Conservation (phyloP, 2,113 vertebrate species). For the Thamnaconus septentrionalis region DNA sequence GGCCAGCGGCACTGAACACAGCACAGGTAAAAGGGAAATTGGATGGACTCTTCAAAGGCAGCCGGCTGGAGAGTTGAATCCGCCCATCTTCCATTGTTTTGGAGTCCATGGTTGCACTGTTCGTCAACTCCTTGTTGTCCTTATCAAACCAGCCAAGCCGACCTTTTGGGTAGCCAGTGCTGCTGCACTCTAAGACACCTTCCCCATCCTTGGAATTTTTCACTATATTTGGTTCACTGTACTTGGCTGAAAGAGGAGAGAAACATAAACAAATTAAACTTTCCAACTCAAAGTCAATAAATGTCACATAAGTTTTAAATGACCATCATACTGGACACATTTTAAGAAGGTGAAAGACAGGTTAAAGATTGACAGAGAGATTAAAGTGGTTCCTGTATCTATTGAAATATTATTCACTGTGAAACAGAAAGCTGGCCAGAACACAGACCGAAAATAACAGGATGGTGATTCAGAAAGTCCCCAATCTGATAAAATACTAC, state of each 20-base stretch:
- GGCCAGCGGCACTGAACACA: conserved; percentile 41
- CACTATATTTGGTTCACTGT: conserved; percentile 27
- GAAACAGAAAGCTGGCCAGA: conserved; percentile 24
- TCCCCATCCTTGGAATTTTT: rapidly evolving
- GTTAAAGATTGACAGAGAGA: background rate
- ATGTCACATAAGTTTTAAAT: background rate
- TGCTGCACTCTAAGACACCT: conserved; percentile 42
- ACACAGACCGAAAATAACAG: background rate
- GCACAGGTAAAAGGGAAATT: conserved; percentile 25
- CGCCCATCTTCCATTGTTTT: background rate
- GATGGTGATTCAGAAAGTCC: conserved; percentile 18
- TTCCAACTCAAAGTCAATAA: background rate
- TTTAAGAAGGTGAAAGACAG: background rate
- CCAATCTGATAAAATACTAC: background rate
- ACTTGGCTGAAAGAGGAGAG: conserved; percentile 52
- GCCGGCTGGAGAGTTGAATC: conserved; percentile 52
- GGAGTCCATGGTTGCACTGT: rapidly evolving
- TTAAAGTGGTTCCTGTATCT: no score
- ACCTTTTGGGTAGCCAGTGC: conserved; percentile 64
- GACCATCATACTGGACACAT: background rate
- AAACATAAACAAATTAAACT: background rate
- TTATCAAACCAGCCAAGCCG: conserved; percentile 62
- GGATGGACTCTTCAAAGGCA: background rate
- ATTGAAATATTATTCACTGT: background rate
- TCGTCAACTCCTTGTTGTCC: background rate